A percentile compares a stretch with the other conserved stretches of the same genome.
Evolutionary conservation across 2,888 invertebrate genomes (phyloP).

Genomic region (Metacarcinus magister): DNA sequence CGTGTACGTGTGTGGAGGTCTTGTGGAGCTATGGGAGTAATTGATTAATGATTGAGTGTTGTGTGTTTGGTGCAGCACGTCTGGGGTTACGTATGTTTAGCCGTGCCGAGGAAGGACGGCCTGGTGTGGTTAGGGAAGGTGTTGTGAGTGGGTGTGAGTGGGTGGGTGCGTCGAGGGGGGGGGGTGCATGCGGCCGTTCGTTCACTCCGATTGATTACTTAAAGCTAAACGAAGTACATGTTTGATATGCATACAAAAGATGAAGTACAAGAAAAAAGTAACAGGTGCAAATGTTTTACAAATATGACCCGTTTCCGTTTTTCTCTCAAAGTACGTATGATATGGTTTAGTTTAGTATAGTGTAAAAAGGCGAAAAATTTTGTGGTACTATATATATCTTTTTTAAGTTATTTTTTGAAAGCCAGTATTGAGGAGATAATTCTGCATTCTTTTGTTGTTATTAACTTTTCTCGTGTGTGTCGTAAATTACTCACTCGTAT

Average conservation of each 20-base stretch:
- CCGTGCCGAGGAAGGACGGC: not conserved
- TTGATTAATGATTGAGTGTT: not conserved
- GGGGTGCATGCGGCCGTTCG: not conserved
- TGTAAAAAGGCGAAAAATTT: not conserved
- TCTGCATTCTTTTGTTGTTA: not conserved
- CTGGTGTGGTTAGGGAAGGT: not conserved
- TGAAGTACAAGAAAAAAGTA: not conserved
- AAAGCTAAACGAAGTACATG: not conserved
- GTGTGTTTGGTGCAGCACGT: not conserved
- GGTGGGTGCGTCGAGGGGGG: not conserved
- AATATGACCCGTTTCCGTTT: not conserved
- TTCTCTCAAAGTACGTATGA: not conserved
- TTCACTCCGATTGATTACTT: not conserved
- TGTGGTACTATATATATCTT: not conserved
- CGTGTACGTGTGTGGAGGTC: not conserved
- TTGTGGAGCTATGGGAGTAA: not conserved
- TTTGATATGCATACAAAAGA: conserved; percentile 32
- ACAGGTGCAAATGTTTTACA: conserved; percentile 47
- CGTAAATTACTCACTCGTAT: not conserved
- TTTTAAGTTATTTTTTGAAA: not conserved
- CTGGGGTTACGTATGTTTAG: not conserved
- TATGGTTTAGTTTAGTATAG: not conserved
- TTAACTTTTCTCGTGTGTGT: not conserved
- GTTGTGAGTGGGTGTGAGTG: not conserved
- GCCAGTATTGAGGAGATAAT: not conserved